Evolutionary conservation across 2,113 vertebrate genomes (phyloP).

Genomic region (Syrrhaptes paradoxus): DNA sequence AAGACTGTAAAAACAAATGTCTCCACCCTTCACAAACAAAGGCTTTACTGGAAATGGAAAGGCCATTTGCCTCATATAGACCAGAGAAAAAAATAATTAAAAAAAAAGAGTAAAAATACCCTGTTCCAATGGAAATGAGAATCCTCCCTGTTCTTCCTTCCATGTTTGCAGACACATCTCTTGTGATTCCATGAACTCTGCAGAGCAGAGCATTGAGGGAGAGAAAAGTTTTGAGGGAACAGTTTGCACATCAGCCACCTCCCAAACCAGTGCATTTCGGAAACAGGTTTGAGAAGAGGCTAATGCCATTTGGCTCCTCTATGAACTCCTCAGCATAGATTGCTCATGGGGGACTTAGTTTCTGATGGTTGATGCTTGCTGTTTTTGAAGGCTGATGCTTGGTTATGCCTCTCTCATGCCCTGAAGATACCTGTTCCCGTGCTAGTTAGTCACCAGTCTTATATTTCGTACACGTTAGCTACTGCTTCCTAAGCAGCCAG

Average conservation of each 20-base stretch:
- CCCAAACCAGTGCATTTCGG: background rate
- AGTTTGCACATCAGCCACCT: background rate
- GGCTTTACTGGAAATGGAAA: slow-evolving; percentile 16
- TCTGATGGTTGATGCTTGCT: background rate
- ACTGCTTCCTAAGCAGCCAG: background rate
- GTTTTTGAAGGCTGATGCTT: background rate
- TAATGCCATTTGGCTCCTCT: background rate
- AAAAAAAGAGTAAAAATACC: background rate
- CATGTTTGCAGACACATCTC: background rate
- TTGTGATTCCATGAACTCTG: background rate
- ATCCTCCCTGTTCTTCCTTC: background rate
- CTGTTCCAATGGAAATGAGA: background rate
- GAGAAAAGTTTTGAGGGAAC: background rate
- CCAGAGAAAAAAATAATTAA: background rate
- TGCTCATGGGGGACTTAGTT: background rate
- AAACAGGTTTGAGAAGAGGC: background rate
- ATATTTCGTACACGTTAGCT: background rate
- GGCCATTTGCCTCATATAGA: background rate
- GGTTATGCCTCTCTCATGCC: background rate
- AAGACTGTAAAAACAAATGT: slow-evolving; percentile 22
- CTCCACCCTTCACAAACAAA: slow-evolving; percentile 47
- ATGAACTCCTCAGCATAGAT: background rate
- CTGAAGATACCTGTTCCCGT: background rate
- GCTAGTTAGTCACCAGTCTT: background rate
- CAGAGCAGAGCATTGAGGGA: background rate